phyloP scores from a whole-genome alignment of 2,888 invertebrate genomes.

The Trachelus tabidus region DNA sequence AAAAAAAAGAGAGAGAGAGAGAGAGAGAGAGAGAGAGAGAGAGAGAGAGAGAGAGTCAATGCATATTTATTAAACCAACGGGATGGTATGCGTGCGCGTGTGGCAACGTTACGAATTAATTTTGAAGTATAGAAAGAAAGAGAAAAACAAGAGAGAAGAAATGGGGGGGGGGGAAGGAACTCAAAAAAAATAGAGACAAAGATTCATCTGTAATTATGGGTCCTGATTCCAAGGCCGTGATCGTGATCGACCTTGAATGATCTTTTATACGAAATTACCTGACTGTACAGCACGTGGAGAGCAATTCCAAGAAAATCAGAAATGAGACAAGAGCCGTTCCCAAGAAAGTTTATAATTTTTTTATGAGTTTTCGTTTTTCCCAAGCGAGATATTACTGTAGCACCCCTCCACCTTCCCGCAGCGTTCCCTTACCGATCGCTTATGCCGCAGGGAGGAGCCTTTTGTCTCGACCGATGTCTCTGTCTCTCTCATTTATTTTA shows the following conservation, averaged over 20 bases:
- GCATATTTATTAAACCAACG: slow-evolving; percentile 10
- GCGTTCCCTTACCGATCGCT: not conserved
- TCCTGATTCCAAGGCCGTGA: not conserved
- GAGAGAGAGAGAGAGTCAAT: slow-evolving; percentile 7
- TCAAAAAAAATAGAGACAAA: not conserved
- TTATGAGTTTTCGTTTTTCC: not conserved
- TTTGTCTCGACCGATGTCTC: not conserved
- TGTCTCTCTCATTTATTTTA: not conserved
- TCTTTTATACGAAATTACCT: not conserved
- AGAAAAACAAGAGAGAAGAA: not conserved
- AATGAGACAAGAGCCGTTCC: not conserved
- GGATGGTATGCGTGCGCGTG: not conserved
- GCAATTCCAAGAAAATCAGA: not conserved
- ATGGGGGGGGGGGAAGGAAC: not conserved
- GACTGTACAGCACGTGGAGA: not conserved
- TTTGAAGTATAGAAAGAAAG: not conserved
- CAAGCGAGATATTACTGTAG: not conserved
- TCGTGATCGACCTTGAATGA: not conserved
- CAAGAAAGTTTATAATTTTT: not conserved
- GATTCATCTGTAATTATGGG: not conserved
- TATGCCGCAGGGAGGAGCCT: not conserved
- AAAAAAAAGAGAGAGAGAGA: not conserved
- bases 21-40: not conserved
- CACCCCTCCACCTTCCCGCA: not conserved
- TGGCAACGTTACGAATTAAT: not conserved